A percentile compares a stretch with the other conserved stretches of the same genome.
Evolutionary conservation across 2,113 vertebrate species (phyloP).

Genomic region (Myrmecobius fasciatus): DNA sequence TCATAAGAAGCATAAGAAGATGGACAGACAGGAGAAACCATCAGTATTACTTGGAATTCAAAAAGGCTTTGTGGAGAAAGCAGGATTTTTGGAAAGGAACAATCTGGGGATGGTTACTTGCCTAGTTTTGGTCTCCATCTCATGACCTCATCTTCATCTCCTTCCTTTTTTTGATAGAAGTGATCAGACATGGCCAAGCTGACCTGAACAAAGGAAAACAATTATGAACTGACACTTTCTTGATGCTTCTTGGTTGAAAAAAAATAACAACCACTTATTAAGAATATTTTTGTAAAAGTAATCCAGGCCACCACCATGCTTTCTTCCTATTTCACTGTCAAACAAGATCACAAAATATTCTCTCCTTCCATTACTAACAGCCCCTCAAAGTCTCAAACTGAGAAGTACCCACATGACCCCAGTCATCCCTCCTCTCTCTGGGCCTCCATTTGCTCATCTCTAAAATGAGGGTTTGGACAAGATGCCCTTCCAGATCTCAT

Average conservation of each 20-base stretch:
- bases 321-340: no score
- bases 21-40: neutral
- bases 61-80: neutral
- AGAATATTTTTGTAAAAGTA: neutral
- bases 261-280: neutral
- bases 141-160: neutral
- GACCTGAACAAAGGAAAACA: conserved; percentile 68
- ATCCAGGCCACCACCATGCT: neutral
- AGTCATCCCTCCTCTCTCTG: neutral
- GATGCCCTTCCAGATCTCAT: neutral
- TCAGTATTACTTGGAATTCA: neutral
- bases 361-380: no score
- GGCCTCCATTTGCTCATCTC: neutral
- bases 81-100: neutral
- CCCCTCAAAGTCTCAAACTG: no score
- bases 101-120: conserved; percentile 37
- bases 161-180: conserved; percentile 29
- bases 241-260: neutral
- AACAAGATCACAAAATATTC: no score
- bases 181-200: conserved; percentile 45
- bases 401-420: no score
- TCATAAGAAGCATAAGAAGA: neutral
- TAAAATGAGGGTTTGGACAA: neutral
- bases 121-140: conserved; percentile 66
- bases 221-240: conserved; percentile 23